Conservation (phyloP, 2,888 invertebrate species). For the Acanthosepion pharaonis region DNA sequence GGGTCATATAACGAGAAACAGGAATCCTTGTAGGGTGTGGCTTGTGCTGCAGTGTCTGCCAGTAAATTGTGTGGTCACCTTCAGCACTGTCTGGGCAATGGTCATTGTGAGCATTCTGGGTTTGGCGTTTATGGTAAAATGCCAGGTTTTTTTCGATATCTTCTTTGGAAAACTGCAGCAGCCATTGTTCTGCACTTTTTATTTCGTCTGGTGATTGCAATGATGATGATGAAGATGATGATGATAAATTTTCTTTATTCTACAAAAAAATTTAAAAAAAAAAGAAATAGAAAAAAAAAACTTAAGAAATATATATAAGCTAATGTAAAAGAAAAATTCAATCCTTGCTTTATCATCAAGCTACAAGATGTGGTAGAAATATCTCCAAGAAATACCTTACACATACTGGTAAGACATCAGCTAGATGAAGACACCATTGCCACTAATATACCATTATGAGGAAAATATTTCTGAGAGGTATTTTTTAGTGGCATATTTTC, state of each 20-base stretch:
- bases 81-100: background rate
- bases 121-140: background rate
- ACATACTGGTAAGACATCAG: no score
- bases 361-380: no score
- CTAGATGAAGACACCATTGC: no score
- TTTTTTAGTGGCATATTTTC: no score
- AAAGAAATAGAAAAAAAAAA: background rate
- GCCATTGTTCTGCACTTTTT: constrained; percentile 51
- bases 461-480: no score
- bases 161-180: constrained; percentile 52
- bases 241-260: background rate
- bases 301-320: no score
- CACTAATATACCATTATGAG: no score
- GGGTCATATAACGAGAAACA: constrained; percentile 35
- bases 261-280: no score
- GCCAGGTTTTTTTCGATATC: constrained; percentile 51
- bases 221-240: background rate
- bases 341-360: no score
- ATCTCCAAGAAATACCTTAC: no score
- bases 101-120: background rate
- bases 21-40: background rate
- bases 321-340: no score
- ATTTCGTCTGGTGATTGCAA: constrained; percentile 37
- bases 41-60: constrained; percentile 35
- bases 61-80: background rate